These are phyloP conservation scores for Plodia interpunctella DNA, from an alignment of 1,140 invertebrate genomes.

Conservation along the genomic window DNA sequence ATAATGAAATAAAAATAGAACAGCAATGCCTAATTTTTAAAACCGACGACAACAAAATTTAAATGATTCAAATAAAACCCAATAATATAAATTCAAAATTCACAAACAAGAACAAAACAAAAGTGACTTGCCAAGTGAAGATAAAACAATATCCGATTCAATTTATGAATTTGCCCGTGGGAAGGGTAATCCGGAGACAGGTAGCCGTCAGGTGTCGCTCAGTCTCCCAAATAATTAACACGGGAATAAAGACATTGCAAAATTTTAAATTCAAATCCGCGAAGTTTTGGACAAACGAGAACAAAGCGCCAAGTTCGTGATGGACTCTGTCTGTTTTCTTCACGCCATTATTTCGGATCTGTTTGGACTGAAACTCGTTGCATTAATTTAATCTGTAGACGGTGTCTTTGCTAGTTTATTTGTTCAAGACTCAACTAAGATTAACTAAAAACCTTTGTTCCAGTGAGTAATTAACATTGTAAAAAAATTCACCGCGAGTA, in stretches of 20 bases:
- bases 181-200: conserved; percentile 22
- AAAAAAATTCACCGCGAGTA: too few relatives aligned
- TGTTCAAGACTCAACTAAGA: too few relatives aligned
- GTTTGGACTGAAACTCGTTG: neutral
- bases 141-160: conserved; percentile 8
- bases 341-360: conserved; percentile 13
- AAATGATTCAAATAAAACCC: too few relatives aligned
- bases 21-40: too few relatives aligned
- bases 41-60: too few relatives aligned
- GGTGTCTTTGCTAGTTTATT: neutral
- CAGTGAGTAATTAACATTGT: too few relatives aligned
- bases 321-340: conserved; percentile 15
- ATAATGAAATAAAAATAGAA: too few relatives aligned
- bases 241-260: conserved; percentile 36
- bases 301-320: conserved; percentile 19
- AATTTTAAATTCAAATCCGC: conserved; percentile 64
- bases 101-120: neutral
- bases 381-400: neutral
- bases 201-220: conserved; percentile 40
- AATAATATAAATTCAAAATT: too few relatives aligned
- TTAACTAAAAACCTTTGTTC: too few relatives aligned
- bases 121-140: neutral
- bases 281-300: conserved; percentile 32
- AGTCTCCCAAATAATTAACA: conserved; percentile 59
- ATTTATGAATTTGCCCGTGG: conserved; percentile 26